phyloP scores from a whole-genome alignment of 2,113 vertebrate genomes.

The Henicopernis longicauda region DNA sequence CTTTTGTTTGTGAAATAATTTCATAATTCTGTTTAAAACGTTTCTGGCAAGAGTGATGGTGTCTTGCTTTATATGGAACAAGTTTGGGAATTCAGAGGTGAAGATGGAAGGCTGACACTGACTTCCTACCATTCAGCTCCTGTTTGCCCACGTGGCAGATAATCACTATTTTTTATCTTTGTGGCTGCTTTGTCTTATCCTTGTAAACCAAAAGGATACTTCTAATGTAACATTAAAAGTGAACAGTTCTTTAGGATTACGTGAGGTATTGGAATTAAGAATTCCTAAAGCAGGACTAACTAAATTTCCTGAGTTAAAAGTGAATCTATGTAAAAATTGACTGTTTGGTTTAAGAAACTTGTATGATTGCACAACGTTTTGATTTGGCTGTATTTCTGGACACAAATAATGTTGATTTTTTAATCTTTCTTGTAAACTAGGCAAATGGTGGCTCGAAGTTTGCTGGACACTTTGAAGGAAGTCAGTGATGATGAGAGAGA shows the following conservation, averaged over 20 bases:
- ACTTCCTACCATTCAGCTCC: background rate
- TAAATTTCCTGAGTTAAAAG: background rate
- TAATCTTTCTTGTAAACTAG: constrained; percentile 64
- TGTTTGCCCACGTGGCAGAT: background rate
- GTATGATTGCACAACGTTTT: background rate
- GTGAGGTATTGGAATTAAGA: background rate
- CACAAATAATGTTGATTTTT: constrained; percentile 19
- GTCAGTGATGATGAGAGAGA: constrained; percentile 88
- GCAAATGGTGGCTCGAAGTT: constrained; percentile 92
- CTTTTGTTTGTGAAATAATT: background rate
- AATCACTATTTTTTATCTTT: background rate
- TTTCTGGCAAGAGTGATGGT: background rate
- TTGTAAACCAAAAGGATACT: background rate
- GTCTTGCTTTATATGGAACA: background rate
- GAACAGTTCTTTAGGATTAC: background rate
- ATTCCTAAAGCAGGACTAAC: background rate
- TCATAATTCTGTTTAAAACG: background rate
- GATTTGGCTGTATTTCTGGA: background rate
- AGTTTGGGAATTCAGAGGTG: background rate
- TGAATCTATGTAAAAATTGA: background rate
- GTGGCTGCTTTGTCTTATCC: background rate
- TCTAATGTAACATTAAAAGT: background rate
- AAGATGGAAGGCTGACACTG: background rate
- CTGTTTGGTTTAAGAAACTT: background rate
- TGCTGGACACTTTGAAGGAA: constrained; percentile 88